Evolutionary conservation across 2,797 vertebrate species (phyloP).

Genomic region (Microctenopoma lineatum): DNA sequence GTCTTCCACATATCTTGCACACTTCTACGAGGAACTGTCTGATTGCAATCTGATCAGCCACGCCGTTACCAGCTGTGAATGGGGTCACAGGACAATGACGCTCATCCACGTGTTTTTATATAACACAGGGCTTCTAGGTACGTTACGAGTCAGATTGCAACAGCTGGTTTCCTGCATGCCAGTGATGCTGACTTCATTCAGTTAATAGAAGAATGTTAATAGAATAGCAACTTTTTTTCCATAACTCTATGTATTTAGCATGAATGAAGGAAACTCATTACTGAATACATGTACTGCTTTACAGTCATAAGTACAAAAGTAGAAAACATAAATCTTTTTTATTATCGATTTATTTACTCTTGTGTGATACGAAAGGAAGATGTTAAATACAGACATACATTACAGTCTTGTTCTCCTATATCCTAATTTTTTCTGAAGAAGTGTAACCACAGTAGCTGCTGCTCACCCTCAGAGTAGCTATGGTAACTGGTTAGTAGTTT

Average conservation of each 20-base stretch:
- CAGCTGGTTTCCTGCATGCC: background rate
- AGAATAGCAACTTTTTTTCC: slow-evolving; percentile 25
- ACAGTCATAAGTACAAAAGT: too few relatives aligned
- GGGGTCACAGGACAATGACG: background rate
- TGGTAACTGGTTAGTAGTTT: slow-evolving; percentile 59
- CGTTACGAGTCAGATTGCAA: slow-evolving; percentile 1
- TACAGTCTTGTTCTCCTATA: background rate
- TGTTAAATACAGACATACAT: background rate
- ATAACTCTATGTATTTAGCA: too few relatives aligned
- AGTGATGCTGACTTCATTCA: slow-evolving; percentile 16
- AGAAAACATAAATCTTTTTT: too few relatives aligned
- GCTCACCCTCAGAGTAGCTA: slow-evolving; percentile 44
- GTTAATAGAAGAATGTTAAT: slow-evolving; percentile 47
- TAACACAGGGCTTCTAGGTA: background rate
- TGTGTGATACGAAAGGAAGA: background rate
- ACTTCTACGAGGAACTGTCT: background rate
- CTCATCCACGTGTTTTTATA: background rate
- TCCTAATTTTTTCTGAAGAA: slow-evolving; percentile 9
- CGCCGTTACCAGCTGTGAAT: background rate
- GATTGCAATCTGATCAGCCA: background rate
- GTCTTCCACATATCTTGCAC: background rate
- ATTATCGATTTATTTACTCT: background rate
- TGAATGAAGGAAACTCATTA: too few relatives aligned
- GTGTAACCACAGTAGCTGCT: slow-evolving; percentile 14
- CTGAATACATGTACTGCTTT: too few relatives aligned